Percentiles rank a stretch among this genome's conserved stretches.
These are phyloP conservation scores for Litoditis marina DNA, from an alignment of 2,888 invertebrate species.

Conservation along the genomic window DNA sequence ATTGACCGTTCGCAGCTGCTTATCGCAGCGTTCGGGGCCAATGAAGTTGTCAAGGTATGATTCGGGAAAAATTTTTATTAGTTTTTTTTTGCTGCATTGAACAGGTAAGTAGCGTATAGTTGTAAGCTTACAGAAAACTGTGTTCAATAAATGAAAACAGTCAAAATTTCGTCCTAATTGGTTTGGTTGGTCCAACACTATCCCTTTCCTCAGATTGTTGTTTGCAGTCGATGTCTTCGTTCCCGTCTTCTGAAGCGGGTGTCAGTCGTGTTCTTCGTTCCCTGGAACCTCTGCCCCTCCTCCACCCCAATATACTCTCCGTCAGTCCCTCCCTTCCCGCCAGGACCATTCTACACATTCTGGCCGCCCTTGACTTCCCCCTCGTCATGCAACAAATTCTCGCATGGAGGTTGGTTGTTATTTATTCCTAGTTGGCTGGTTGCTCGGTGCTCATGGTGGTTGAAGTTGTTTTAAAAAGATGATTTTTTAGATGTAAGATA, in stretches of 20 bases:
- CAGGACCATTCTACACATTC: slow-evolving; percentile 74
- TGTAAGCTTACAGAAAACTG: too few species aligned
- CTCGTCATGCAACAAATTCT: slow-evolving; percentile 71
- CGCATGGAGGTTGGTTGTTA: slow-evolving; percentile 1
- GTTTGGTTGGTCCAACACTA: background rate
- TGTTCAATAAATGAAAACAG: too few species aligned
- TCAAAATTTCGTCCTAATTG: too few species aligned
- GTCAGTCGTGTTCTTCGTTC: slow-evolving; percentile 5
- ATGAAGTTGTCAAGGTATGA: background rate
- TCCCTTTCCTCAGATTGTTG: background rate
- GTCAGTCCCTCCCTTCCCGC: slow-evolving; percentile 21
- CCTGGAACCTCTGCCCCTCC: slow-evolving; percentile 7
- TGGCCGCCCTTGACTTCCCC: slow-evolving; percentile 82
- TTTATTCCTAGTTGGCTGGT: background rate
- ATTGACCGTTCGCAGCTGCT: slow-evolving; percentile 22
- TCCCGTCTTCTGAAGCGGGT: background rate
- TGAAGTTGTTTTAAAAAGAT: too few species aligned
- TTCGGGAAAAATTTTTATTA: too few species aligned
- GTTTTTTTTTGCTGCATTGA: too few species aligned
- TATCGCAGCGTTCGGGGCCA: slow-evolving; percentile 18
- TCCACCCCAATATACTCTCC: slow-evolving; percentile 16
- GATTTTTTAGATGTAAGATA: too few species aligned
- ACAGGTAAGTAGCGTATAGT: too few species aligned
- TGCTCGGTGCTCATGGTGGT: background rate
- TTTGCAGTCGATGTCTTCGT: background rate